Evolutionary conservation across 92 coral and sea anemone species (phyloP).

Genomic region (Heteractis magnifica): DNA sequence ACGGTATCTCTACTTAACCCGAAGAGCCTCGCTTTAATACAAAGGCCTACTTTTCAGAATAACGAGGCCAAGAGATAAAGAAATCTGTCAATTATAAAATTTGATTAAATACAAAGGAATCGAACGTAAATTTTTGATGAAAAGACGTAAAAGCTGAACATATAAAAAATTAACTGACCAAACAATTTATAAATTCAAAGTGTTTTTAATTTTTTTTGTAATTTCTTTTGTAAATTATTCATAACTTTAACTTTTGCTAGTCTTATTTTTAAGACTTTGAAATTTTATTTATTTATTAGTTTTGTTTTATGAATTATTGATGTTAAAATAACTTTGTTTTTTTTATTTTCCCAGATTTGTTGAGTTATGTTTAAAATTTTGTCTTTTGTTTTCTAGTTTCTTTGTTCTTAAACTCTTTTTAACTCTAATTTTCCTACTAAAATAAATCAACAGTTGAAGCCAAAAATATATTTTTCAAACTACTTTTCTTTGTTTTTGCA

Average conservation of each 20-base stretch:
- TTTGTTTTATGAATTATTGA: background rate
- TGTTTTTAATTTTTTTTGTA: background rate
- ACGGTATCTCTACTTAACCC: no score
- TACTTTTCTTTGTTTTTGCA: background rate
- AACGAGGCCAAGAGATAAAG: no score
- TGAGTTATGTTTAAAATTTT: background rate
- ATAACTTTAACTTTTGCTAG: no score
- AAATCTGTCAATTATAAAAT: no score
- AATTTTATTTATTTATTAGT: background rate
- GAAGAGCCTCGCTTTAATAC: no score
- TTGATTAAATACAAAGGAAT: no score
- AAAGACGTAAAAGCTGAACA: background rate
- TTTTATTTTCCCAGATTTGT: conserved; percentile 4
- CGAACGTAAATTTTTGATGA: background rate
- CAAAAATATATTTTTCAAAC: background rate
- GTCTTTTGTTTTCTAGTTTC: background rate
- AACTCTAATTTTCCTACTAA: background rate
- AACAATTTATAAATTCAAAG: background rate
- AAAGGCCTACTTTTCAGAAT: no score
- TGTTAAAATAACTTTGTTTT: background rate
- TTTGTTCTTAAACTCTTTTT: background rate
- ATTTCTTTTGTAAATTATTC: background rate
- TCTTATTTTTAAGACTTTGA: no score
- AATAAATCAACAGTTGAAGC: background rate
- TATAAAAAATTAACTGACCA: background rate